A percentile compares a stretch with the other conserved stretches of the same genome.
These are phyloP conservation scores for Bruchidius siliquastri DNA, from an alignment of 2,888 invertebrate species.

Conservation along the genomic window DNA sequence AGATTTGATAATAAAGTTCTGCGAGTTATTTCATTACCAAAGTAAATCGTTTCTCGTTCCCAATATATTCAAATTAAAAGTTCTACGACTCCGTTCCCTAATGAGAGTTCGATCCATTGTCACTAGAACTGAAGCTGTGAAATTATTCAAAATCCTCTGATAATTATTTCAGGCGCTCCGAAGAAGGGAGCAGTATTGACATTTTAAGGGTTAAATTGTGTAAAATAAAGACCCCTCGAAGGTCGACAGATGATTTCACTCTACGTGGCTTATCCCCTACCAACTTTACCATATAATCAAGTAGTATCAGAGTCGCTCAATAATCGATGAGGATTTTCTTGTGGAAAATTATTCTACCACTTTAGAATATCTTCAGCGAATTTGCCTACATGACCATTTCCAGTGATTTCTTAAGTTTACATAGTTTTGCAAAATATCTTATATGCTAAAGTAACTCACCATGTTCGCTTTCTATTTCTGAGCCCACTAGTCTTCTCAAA, in stretches of 20 bases:
- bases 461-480: no score
- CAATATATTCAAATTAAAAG: background rate
- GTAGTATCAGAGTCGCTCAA: no score
- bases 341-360: no score
- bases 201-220: background rate
- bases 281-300: no score
- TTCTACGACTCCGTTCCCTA: background rate
- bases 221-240: background rate
- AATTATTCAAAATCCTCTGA: background rate
- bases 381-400: no score
- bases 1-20: background rate
- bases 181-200: background rate
- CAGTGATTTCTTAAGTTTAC: no score
- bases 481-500: no score
- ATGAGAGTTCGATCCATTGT: background rate
- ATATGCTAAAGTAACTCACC: no score
- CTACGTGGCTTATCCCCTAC: background rate
- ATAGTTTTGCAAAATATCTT: no score
- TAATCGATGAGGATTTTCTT: no score
- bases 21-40: background rate
- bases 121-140: background rate
- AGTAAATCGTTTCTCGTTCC: background rate
- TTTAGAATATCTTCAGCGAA: no score
- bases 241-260: background rate
- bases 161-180: background rate